These are phyloP conservation scores for Tinea pellionella DNA, from an alignment of 2,888 invertebrate genomes.

Conservation along the genomic window DNA sequence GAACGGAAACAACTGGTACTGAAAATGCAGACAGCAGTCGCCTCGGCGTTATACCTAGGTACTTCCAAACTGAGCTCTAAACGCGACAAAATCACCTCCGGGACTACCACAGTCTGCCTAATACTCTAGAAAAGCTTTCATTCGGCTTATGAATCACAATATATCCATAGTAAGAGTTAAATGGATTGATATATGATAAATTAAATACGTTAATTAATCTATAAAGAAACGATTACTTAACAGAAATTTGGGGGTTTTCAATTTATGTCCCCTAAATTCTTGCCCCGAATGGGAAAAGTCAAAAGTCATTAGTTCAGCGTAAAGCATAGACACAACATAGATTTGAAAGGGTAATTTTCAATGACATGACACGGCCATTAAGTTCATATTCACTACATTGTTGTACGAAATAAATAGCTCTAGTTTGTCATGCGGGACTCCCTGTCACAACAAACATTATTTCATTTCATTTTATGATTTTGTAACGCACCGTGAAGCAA, in stretches of 20 bases:
- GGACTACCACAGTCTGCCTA: too few species aligned
- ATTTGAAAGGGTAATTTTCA: conserved; percentile 46
- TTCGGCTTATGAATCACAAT: too few species aligned
- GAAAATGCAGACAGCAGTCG: too few species aligned
- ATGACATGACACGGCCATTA: conserved; percentile 51
- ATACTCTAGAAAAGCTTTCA: too few species aligned
- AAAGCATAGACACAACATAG: conserved; percentile 10
- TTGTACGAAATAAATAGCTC: conserved; percentile 57
- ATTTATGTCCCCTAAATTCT: neutral
- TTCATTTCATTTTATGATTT: conserved; percentile 60
- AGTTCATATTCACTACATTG: conserved; percentile 52
- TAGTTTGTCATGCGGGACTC: conserved; percentile 60
- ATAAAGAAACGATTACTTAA: neutral
- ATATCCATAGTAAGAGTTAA: too few species aligned
- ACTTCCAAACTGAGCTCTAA: too few species aligned
- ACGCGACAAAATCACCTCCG: too few species aligned
- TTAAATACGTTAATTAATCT: too few species aligned
- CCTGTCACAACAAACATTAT: conserved; percentile 66
- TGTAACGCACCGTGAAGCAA: conserved; percentile 57
- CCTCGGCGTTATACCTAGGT: too few species aligned
- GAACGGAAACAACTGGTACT: too few species aligned
- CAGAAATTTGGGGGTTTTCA: neutral
- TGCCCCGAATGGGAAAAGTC: neutral
- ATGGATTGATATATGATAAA: too few species aligned
- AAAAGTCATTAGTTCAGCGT: conserved; percentile 3